Conservation (phyloP, 2,113 vertebrate species). For the Barbus barbus region DNA sequence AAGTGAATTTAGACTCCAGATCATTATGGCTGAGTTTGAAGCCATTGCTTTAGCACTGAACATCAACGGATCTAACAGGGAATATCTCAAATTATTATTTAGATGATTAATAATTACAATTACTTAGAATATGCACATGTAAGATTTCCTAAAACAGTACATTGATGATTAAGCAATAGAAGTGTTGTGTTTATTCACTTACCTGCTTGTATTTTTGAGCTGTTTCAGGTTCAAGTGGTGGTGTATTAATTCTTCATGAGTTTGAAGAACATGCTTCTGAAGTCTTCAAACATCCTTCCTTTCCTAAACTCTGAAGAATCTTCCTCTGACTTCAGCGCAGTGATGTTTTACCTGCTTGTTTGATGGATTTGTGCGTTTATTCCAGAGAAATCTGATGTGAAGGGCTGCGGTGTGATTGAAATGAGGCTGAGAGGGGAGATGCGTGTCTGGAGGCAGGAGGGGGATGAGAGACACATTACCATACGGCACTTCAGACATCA, state of each 20-base stretch:
- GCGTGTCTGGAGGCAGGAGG: slow-evolving; percentile 5
- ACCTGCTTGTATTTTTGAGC: slow-evolving; percentile 20
- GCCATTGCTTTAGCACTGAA: not conserved
- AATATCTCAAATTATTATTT: not conserved
- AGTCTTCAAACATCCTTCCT: not conserved
- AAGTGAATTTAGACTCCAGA: not conserved
- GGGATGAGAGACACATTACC: slow-evolving; percentile 49
- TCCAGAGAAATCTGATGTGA: not conserved
- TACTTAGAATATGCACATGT: too few relatives aligned
- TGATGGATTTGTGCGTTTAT: not conserved
- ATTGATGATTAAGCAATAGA: not conserved
- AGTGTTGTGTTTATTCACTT: slow-evolving; percentile 12
- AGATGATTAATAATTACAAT: too few relatives aligned
- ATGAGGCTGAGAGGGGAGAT: not conserved
- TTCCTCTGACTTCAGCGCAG: not conserved
- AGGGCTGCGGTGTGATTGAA: slow-evolving; percentile 12
- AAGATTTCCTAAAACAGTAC: not conserved
- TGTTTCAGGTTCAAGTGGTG: not conserved
- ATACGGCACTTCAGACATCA: slow-evolving; percentile 58
- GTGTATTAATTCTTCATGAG: not conserved
- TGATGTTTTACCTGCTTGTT: not conserved
- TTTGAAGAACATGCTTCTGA: not conserved
- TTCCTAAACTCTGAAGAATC: too few relatives aligned
- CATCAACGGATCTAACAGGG: not conserved
- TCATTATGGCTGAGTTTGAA: not conserved